Evolutionary conservation across 1,140 invertebrate genomes (phyloP), one percentile per base, ranked within the genome.

Genomic region (Drosophila ananassae): DNA sequence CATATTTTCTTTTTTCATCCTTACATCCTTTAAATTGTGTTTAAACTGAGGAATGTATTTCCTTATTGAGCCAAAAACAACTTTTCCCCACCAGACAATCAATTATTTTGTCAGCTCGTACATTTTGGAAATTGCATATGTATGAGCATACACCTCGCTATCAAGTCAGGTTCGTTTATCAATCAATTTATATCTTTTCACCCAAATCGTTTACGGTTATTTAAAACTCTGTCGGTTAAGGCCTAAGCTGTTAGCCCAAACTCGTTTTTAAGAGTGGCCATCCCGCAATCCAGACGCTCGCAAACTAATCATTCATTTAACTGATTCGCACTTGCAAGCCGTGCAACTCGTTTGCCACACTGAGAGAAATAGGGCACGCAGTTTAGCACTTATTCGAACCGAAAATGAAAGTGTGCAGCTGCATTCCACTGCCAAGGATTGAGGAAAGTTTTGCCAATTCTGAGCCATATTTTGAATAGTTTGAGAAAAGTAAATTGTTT

Each of bases 101-200:
- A 22, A 50, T 50, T 50, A 25, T 8, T 50, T 41, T 50, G 22
- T 22, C 12, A 50, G 12, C 24, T 50, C 24, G 17, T 30, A 7
- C 28, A 30, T 17, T 9, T 51, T 28, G 8, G 2, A 13, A 10
- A 28, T n/a, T 17, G 39, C 39, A 41, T 41, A 34, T 34, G 17
- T 17, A 17, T 17, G 13, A 10, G n/a, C 8, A 34, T 41, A 4
- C 9, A 41, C 21, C 21, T 46, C 7, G 2, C 7, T 17, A 3
- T 3, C 2, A 51, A 9, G 32, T 1, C 44, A 3, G 44, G n/a
- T 13, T 21, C 25, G 32, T 32, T 17, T 21, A n/a, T 17, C 44
- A 47, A 22, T 47, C 7, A 22, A 10, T 22, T 47, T 22, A 47
- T 22, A 47, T 47, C 44, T 47, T 47, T 47, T 47, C 44, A 47